phyloP scores from a whole-genome alignment of 2,888 invertebrate genomes.

The Cryptophagus acutangulus region DNA sequence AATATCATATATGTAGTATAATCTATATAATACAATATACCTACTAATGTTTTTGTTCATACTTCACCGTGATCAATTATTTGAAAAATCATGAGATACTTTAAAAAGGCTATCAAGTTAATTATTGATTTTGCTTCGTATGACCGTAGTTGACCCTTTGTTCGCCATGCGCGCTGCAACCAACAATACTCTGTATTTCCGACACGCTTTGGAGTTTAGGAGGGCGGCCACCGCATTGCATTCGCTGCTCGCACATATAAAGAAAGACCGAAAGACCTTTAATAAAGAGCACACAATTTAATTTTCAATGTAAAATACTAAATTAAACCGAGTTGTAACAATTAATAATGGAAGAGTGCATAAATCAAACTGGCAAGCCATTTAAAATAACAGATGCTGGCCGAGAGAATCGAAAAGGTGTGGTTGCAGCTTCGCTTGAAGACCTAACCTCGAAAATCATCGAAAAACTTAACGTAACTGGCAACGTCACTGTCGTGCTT shows the following conservation, averaged over 20 bases:
- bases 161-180: conserved; percentile 31
- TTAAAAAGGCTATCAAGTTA: too few species aligned
- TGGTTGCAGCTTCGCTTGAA: conserved; percentile 73
- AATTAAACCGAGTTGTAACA: too few species aligned
- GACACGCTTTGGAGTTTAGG: conserved; percentile 11
- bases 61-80: too few species aligned
- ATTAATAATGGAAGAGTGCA: conserved; percentile 53
- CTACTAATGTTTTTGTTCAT: too few species aligned
- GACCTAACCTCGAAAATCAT: conserved; percentile 72
- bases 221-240: conserved; percentile 34
- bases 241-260: too few species aligned
- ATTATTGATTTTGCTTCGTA: conserved; percentile 12
- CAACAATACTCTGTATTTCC: conserved; percentile 13
- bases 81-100: too few species aligned
- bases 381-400: conserved; percentile 77
- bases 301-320: too few species aligned
- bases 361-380: conserved; percentile 53
- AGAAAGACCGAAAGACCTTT: too few species aligned
- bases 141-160: conserved; percentile 31
- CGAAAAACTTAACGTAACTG: conserved; percentile 63
- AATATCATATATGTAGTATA: too few species aligned
- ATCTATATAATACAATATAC: too few species aligned
- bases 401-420: conserved; percentile 75
- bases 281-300: too few species aligned
- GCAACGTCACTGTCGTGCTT: conserved; percentile 73